Base-by-base conservation (phyloP, 1,140 invertebrate genomes). In the Nomia melanderi region DNA sequence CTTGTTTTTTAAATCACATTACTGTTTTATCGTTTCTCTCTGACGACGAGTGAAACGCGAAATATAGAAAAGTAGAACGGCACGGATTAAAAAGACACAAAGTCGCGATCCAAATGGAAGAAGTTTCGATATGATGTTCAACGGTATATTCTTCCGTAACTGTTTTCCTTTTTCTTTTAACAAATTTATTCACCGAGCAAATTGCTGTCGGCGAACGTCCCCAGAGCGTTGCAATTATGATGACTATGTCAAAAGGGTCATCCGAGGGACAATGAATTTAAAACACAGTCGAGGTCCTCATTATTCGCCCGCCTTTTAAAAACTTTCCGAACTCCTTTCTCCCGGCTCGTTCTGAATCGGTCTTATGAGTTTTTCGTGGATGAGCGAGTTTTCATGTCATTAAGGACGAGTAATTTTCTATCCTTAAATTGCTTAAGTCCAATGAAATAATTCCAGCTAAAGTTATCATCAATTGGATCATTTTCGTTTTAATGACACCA, bases 251-350 rank as follows among this genome's bases (percentile, higher is more conserved):
- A 29, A 31, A 57, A 6, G 14, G 25, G 54, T 57, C 54, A 31
- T 57, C 54, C 12, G 20, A 31, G 54, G 54, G 11, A 57, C 11
- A 57, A 57, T 57, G 54, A 57, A 31, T 57, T 57, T 57, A 31
- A 57, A 57, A 17, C 54, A 29, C 25, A 57, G 54, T 25, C 54
- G 25, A 57, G 54, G 20, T 57, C 25, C 25, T 57, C 54, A 57
- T 57, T 57, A 57, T 29, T 57, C 54, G 2, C 12, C 12, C 25
- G 54, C 54, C 25, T 39, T 39, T 62, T 39, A 44, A 39, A 62
- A n/a, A 62, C 9, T 62, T 62, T 25, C 9, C 14, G 31, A 39
- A 62, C 17, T 39, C 29, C 59, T 62, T 62, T 60, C 57, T 36
- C 33, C 14, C 20, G 12, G n/a, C 8, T 33, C 33, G 1, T 39